Conservation (phyloP, 2,888 invertebrate species). For the Netelia fuscicornis region DNA sequence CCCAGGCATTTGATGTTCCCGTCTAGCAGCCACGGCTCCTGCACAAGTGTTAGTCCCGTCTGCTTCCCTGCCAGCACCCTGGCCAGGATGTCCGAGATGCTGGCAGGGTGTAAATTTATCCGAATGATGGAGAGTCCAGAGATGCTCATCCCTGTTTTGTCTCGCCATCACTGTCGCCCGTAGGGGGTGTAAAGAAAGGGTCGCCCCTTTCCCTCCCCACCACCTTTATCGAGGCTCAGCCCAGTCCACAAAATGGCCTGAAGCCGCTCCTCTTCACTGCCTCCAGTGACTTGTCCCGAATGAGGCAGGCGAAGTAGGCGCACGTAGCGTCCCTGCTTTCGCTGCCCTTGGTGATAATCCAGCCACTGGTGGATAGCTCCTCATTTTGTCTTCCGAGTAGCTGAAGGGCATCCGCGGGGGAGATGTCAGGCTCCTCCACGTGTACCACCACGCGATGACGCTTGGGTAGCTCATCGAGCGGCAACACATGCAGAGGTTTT, state of each 20-base stretch:
- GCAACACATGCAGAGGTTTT: conserved; percentile 1
- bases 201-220: background rate
- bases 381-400: conserved; percentile 17
- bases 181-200: background rate
- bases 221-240: background rate
- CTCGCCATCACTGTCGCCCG: too few species aligned
- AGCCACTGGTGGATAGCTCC: background rate
- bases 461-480: conserved; percentile 23
- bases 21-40: background rate
- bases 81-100: background rate
- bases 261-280: background rate
- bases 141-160: background rate
- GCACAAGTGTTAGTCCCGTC: background rate
- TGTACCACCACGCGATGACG: conserved; percentile 29
- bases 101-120: background rate
- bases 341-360: conserved; percentile 9
- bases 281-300: background rate
- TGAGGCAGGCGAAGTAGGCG: conserved; percentile 2
- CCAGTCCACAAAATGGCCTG: conserved; percentile 4
- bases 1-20: conserved; percentile 7
- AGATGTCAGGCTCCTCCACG: conserved; percentile 6
- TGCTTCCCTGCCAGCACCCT: background rate
- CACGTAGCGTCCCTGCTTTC: background rate
- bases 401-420: background rate
- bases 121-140: background rate